Base-by-base conservation (phyloP, 1,140 invertebrate genomes). In the Drosophila novamexicana region DNA sequence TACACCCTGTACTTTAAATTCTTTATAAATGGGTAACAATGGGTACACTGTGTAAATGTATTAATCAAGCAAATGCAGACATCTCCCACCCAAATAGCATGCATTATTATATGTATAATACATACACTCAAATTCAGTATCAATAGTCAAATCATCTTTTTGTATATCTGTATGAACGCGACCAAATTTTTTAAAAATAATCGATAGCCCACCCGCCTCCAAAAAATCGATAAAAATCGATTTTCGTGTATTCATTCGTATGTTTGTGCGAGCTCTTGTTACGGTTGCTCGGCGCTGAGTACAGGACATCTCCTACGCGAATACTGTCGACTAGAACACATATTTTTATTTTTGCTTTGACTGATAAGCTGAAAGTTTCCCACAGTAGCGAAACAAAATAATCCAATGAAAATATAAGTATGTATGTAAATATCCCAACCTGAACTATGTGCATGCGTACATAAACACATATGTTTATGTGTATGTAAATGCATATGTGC, bases 301-400 rank as follows among this genome's bases (percentile, higher is more conserved):
- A 9, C 12, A 32, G 47, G 18, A 18, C 29, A 49, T 5, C 5
- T 1, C 10, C 9, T 29, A 49, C 9, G 10, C 18, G 47, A 12
- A 9, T 49, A 12, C 10, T n/a, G 14, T 29, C 6, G 6, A n/a
- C 42, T 29, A 9, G 22, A 29, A 29, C 18, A 47, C 3, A 49
- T 29, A 6, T 32, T 50, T 18, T 57, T 72, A 47, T 47, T 56
- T 22, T 56, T 14, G 45, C 49, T 47, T 18, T 8, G 14, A 10
- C 45, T 54, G 70, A 73, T 73, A 73, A 73, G 65, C 34, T 16
- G 10, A 12, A 32, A 73, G 70, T 73, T 73, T 73, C 70, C 64
- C 70, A 73, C 70, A 73, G 50, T 53, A 52, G 45, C 45, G 29
- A 37, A 57, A 36, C 61, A n/a, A 71, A 65, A 52, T 49, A 65